These are phyloP conservation scores for Asobara japonica DNA, from an alignment of 1,140 invertebrate species.

Conservation along the genomic window DNA sequence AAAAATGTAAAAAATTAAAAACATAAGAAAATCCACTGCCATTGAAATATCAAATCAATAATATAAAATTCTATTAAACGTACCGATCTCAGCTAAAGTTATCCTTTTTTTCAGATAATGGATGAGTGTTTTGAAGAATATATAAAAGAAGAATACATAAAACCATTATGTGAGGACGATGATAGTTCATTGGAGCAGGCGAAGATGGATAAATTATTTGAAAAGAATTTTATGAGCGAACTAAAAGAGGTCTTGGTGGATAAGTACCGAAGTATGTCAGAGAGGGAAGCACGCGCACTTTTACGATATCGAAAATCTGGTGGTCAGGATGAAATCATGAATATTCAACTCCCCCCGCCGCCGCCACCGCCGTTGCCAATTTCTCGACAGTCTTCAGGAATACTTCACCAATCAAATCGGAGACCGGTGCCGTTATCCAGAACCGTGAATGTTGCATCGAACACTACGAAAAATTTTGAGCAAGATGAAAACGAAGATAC, in stretches of 20 bases:
- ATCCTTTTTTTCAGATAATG: no score
- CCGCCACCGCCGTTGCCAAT: not conserved
- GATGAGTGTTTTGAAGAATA: constrained; percentile 65
- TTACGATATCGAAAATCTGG: constrained; percentile 12
- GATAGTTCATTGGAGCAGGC: constrained; percentile 43
- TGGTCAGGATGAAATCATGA: not conserved
- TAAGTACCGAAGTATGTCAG: constrained; percentile 57
- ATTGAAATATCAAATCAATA: no score
- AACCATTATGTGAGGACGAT: constrained; percentile 48
- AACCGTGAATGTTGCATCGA: not conserved
- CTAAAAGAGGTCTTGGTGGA: constrained; percentile 61
- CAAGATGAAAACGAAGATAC: constrained; percentile 3
- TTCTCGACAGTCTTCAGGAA: not conserved
- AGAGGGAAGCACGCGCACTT: constrained; percentile 58
- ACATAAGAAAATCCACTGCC: no score
- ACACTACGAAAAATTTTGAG: constrained; percentile 24
- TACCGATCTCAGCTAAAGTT: no score
- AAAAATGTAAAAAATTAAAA: no score
- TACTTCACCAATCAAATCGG: not conserved
- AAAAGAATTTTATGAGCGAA: constrained; percentile 60
- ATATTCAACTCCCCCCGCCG: no score
- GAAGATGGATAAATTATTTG: constrained; percentile 53
- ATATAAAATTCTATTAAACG: no score
- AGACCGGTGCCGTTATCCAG: constrained; percentile 31
- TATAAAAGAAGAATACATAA: constrained; percentile 60